Percentiles rank a stretch among this genome's conserved stretches.
Evolutionary conservation across 2,113 vertebrate genomes (phyloP).

Genomic region (Chlorodrepanis virens): DNA sequence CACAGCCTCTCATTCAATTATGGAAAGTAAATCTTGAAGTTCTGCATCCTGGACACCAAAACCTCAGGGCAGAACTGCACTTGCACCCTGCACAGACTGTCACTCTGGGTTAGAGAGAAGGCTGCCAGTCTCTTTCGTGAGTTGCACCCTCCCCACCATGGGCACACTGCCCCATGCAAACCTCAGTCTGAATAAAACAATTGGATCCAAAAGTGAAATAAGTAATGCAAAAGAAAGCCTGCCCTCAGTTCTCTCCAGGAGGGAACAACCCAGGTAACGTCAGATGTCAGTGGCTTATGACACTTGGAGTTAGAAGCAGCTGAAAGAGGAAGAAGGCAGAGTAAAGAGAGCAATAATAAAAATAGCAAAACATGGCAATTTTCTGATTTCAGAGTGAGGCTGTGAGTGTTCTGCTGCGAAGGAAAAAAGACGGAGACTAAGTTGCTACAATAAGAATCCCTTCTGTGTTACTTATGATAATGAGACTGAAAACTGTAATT

Average conservation of each 20-base stretch:
- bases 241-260: not conserved
- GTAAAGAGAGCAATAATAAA: not conserved
- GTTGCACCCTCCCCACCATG: not conserved
- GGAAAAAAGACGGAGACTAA: not conserved
- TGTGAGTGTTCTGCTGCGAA: not conserved
- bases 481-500: not conserved
- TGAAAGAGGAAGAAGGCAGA: not conserved
- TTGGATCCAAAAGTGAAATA: not conserved
- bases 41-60: not conserved
- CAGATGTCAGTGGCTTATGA: not conserved
- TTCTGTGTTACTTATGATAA: not conserved
- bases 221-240: not conserved
- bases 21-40: not conserved
- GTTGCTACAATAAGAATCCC: not conserved
- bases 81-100: not conserved
- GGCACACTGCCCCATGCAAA: not conserved
- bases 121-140: not conserved
- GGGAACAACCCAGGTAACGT: not conserved
- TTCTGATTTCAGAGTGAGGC: not conserved
- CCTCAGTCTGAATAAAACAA: not conserved
- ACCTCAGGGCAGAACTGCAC: not conserved
- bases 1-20: not conserved
- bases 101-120: not conserved
- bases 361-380: not conserved
- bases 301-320: not conserved